Percentiles rank a stretch among this genome's conserved stretches.
Evolutionary conservation across 2,888 invertebrate genomes (phyloP).

Genomic region (Luffia ferchaultella): DNA sequence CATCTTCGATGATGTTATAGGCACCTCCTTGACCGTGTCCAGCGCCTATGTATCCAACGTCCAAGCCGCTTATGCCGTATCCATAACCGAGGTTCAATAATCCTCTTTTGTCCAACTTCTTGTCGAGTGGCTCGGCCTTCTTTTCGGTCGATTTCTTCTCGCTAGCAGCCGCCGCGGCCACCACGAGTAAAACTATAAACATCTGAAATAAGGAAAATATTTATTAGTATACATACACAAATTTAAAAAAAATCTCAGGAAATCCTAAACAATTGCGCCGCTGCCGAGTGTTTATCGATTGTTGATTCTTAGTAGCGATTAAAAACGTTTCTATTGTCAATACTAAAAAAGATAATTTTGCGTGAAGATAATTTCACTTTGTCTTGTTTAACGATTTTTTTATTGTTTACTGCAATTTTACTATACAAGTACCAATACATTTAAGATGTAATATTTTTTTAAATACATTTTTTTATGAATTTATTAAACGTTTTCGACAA

Average conservation of each 20-base stretch:
- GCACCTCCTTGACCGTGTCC: conserved; percentile 67
- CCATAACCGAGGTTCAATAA: conserved; percentile 82
- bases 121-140: conserved; percentile 69
- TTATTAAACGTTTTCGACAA: too few species aligned
- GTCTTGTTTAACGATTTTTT: too few species aligned
- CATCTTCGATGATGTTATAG: conserved; percentile 44
- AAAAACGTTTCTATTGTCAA: too few species aligned
- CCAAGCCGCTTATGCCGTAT: conserved; percentile 78
- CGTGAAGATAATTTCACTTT: too few species aligned
- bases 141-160: conserved; percentile 68
- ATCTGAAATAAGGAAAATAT: conserved; percentile 56
- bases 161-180: conserved; percentile 76
- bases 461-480: too few species aligned
- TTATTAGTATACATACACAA: background rate
- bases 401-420: too few species aligned
- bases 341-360: too few species aligned
- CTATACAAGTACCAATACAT: too few species aligned
- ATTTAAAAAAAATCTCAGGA: background rate
- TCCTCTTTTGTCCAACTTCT: conserved; percentile 85
- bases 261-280: too few species aligned
- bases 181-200: conserved; percentile 78
- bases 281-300: too few species aligned
- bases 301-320: too few species aligned
- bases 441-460: too few species aligned
- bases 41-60: conserved; percentile 74